Evolutionary conservation across 2,888 invertebrate species (phyloP).

Genomic region (Tubiluchus corallicola): DNA sequence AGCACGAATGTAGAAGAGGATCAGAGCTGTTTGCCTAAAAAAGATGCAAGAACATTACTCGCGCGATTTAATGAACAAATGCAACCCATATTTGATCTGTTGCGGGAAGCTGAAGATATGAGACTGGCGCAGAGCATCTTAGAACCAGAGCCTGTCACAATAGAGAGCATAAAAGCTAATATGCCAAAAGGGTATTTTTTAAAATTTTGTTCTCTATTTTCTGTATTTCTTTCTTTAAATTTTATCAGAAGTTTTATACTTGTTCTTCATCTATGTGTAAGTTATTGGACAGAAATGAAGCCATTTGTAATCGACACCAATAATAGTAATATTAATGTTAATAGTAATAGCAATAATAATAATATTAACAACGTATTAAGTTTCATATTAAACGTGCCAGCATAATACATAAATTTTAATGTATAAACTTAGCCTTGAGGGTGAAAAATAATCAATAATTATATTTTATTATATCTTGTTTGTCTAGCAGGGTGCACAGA

Average conservation of each 20-base stretch:
- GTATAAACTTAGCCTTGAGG: too few species aligned
- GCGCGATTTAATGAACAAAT: constrained; percentile 78
- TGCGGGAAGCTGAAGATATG: constrained; percentile 68
- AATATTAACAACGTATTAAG: too few species aligned
- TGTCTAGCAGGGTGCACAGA: too few species aligned
- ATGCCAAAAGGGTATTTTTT: neutral
- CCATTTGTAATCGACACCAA: too few species aligned
- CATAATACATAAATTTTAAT: too few species aligned
- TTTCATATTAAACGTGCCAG: too few species aligned
- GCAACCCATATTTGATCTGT: constrained; percentile 66
- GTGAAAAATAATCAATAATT: too few species aligned
- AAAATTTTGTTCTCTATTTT: neutral
- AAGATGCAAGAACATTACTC: constrained; percentile 69
- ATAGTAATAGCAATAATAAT: too few species aligned
- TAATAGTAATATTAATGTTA: too few species aligned
- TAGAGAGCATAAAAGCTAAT: constrained; percentile 3
- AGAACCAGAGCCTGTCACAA: constrained; percentile 68
- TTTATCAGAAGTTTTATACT: neutral
- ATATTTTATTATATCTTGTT: too few species aligned
- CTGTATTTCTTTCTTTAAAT: too few species aligned
- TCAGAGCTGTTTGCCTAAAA: constrained; percentile 73
- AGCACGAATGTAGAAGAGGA: constrained; percentile 79
- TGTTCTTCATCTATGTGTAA: neutral
- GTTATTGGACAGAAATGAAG: too few species aligned
- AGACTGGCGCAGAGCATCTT: constrained; percentile 77